Conservation (phyloP, 2,797 vertebrate species). For the Uromys caudimaculatus region DNA sequence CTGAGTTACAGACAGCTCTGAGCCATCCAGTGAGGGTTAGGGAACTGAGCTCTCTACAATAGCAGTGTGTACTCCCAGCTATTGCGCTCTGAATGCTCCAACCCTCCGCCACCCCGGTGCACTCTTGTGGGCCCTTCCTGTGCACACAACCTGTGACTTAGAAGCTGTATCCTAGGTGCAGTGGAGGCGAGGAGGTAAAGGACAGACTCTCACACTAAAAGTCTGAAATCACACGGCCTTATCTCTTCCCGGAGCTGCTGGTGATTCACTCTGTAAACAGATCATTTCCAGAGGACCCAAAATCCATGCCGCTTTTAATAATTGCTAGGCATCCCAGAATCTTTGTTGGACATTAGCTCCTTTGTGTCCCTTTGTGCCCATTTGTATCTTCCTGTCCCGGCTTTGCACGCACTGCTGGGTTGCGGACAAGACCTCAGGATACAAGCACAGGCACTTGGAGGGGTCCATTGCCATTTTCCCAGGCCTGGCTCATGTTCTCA, state of each 20-base stretch:
- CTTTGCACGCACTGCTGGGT: neutral
- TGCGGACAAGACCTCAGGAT: neutral
- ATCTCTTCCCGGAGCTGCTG: neutral
- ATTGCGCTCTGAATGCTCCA: too few relatives aligned
- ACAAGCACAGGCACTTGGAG: neutral
- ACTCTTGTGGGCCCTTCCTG: neutral
- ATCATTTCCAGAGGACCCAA: neutral
- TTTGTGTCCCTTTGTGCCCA: neutral
- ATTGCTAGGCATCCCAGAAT: neutral
- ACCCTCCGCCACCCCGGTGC: neutral
- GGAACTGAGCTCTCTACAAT: neutral
- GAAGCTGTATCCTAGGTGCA: neutral
- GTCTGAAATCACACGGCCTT: neutral
- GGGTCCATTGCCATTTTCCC: neutral
- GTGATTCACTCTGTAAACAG: neutral
- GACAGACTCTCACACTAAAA: neutral
- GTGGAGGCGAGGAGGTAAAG: neutral
- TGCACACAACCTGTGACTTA: neutral
- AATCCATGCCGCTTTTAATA: neutral
- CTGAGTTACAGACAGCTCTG: neutral
- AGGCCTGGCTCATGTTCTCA: neutral
- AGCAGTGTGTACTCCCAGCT: neutral
- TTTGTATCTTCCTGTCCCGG: accelerated
- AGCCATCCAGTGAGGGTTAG: neutral
- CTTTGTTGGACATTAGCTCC: neutral